Base-by-base conservation (phyloP, 2,113 vertebrate genomes). In the Nycticebus coucang region DNA sequence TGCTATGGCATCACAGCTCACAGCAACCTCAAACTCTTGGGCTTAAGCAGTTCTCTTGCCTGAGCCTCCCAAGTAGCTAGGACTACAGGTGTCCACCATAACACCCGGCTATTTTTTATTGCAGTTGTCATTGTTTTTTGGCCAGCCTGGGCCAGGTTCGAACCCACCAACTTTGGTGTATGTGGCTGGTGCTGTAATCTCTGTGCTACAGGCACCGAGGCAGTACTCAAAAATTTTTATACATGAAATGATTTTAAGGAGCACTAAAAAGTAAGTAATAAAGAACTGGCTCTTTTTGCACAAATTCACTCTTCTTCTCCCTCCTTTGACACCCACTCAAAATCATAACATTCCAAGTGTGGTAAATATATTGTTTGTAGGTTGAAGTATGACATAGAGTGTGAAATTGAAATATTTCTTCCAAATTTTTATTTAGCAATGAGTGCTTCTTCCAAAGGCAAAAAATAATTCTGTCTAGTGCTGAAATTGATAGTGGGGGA, bases 341-440 rank as follows among this genome's bases (percentile, higher is more conserved):
- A 79, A 71, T 62, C 71, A 10, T 91, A 50, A 84, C 77, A 84
- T 53, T 78, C 45, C 35, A 75, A 45, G 30, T 35, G 22, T 92
- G 68, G 75, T 82, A 35, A 86, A 57, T 78, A 69, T 60, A 18
- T 74, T 82, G 41, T 78, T 62, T 64, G 22, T 78, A 77, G 55
- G 26, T 62, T 69, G 41, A 84, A 28, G 12, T 69, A 77, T 88
- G 53, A 83, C 21, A 53, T 11, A 8, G 59, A 80, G 37, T 87
- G 55, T 88, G 64, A 89, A 69, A 86, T 79, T 91, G 45, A 81
- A 89, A n/a, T 89, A 71, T 83, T 84, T 89, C 69, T 69, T 82
- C 41, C 55, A 55, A 72, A 69, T 84, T 83, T 89, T 93, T 95
- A 88, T 89, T 93, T 55, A 83, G 33, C 41, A 84, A 26, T 79